Evolutionary conservation across 1,140 invertebrate genomes (phyloP), one percentile per base, ranked within the genome.

Genomic region (Aporrectodea caliginosa): DNA sequence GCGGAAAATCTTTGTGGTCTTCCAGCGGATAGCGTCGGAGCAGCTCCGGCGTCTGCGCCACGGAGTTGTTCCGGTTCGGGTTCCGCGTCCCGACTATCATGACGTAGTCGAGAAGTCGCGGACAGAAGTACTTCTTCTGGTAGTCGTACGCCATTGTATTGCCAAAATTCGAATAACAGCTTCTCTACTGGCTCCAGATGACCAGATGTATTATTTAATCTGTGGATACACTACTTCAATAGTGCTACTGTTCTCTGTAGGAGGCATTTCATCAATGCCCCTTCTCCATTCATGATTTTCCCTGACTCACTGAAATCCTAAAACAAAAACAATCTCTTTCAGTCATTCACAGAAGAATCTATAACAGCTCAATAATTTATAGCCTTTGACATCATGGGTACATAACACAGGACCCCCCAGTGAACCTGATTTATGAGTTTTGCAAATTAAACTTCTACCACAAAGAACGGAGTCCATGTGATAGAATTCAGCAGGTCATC

Each of bases 1-100:
- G 89, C 0, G 95, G 93, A 89, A 99, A 99, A 89, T 99, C 98
- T 86, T 88, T 87, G 88, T 99, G 98, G 89, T 99, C 97, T 81
- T 97, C 95, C 6, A 95, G 91, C 0, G 98, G 98, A 89, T 99
- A 99, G n/a, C 97, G 91, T 35, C 97, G 83, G 22, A 89, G 80
- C 31, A 89, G 81, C 74, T 89, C 87, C 29, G 88, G 88, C 6
- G 86, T 86, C 78, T 88, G 88, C 6, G 86, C 84, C 27, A 87
- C 85, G 81, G 86, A 85, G 78, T 88, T 88, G 79, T 88, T 87
- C 34, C 84, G 83, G 81, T 87, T 87, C 31, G 91, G 91, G 79
- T 92, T 91, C 78, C 94, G 91, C 30, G 93, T 93, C 81, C 97
- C 97, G 80, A 98, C 96, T 82, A 99, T 95, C 81, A 96, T 94